Percentiles rank a stretch among this genome's conserved stretches.
Evolutionary conservation across 2,888 invertebrate species (phyloP).

Genomic region (Protonemura montana): DNA sequence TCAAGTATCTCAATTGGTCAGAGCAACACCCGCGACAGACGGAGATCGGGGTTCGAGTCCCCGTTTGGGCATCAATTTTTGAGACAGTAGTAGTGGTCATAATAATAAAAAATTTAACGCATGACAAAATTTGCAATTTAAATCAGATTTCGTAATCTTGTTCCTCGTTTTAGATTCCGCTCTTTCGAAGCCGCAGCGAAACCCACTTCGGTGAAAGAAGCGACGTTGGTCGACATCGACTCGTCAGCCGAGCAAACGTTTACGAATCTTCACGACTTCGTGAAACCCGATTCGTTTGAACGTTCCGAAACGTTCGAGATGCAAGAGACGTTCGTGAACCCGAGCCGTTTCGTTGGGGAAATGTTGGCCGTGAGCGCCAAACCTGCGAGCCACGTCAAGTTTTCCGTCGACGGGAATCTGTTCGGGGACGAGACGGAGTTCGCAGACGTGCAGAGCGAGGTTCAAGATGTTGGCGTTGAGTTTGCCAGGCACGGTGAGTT

Average conservation of each 20-base stretch:
- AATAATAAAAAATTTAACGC: too few relatives aligned
- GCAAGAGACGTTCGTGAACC: background rate
- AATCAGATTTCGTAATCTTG: too few relatives aligned
- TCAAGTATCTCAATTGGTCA: too few relatives aligned
- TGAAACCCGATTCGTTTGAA: background rate
- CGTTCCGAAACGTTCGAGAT: background rate
- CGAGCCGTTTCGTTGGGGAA: background rate
- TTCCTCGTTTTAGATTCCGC: background rate
- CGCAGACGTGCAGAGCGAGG: background rate
- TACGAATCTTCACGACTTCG: background rate
- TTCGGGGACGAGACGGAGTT: background rate
- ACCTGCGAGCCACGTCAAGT: too few relatives aligned
- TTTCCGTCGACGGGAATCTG: background rate
- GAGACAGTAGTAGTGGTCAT: too few relatives aligned
- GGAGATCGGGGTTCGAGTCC: too few relatives aligned
- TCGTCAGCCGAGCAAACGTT: conserved; percentile 32
- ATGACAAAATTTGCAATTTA: too few relatives aligned
- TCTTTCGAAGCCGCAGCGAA: conserved; percentile 14
- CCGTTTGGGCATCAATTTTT: too few relatives aligned
- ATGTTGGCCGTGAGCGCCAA: background rate
- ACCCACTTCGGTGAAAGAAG: conserved; percentile 41
- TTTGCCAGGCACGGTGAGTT: background rate
- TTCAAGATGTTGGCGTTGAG: background rate
- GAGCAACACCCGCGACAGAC: too few relatives aligned
- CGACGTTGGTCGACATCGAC: conserved; percentile 49